phyloP scores from a whole-genome alignment of 2,797 vertebrate species.

The Agapornis canus region DNA sequence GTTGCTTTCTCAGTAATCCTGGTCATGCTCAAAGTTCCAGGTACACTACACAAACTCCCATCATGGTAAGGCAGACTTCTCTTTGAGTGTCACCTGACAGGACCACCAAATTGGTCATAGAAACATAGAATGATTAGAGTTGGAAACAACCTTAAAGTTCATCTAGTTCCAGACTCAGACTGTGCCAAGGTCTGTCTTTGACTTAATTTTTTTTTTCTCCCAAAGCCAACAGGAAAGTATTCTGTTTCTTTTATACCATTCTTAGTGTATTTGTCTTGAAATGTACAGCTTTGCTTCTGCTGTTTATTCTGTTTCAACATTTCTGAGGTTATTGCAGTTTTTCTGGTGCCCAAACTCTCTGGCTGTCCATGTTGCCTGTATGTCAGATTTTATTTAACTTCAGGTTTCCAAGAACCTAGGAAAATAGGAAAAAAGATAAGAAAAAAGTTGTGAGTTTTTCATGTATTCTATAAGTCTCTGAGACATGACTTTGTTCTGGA shows the following conservation, averaged over 20 bases:
- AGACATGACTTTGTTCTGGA: neutral
- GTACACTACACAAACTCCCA: neutral
- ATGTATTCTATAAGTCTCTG: neutral
- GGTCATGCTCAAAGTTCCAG: neutral
- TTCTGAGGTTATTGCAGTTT: neutral
- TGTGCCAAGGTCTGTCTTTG: neutral
- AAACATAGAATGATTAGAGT: neutral
- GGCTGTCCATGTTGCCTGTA: neutral
- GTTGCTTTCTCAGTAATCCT: too few relatives aligned
- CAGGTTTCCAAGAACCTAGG: neutral
- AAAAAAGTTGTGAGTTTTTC: neutral
- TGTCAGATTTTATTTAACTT: neutral
- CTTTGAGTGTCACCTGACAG: too few relatives aligned
- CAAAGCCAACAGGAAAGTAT: conserved; percentile 21
- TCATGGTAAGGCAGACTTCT: neutral
- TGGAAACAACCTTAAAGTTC: neutral
- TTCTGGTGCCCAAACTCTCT: neutral
- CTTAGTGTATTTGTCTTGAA: conserved; percentile 28
- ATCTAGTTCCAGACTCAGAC: neutral
- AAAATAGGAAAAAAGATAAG: neutral
- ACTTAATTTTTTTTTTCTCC: neutral
- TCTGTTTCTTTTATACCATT: neutral
- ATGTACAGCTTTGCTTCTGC: conserved; percentile 16
- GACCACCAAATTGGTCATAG: neutral
- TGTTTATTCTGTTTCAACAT: neutral